Conservation (phyloP, 2,797 vertebrate genomes). For the Thaleichthys pacificus region DNA sequence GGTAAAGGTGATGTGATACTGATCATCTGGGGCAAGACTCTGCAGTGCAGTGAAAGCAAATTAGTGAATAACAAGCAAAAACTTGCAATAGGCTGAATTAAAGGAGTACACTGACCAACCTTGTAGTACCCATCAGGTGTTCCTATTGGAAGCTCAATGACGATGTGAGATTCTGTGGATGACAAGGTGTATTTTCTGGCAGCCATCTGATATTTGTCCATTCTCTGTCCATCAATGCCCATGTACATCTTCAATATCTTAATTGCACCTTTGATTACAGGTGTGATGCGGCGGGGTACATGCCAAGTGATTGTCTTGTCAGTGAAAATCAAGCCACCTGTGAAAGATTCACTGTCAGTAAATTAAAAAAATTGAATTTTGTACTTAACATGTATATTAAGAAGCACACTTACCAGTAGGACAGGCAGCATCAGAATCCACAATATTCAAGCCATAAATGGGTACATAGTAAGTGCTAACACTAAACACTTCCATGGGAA, state of each 20-base stretch:
- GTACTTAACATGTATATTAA: background rate
- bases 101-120: constrained; percentile 57
- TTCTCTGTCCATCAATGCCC: constrained; percentile 77
- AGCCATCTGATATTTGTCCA: constrained; percentile 71
- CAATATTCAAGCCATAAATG: constrained; percentile 60
- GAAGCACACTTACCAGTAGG: constrained; percentile 65
- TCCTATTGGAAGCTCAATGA: constrained; percentile 79
- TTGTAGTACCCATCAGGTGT: constrained; percentile 84
- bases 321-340: constrained; percentile 75
- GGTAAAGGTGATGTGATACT: constrained; percentile 69
- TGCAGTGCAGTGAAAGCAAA: constrained; percentile 31
- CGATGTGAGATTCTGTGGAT: constrained; percentile 59
- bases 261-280: constrained; percentile 53
- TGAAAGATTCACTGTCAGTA: too few species aligned
- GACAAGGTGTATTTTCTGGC: constrained; percentile 67
- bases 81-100: background rate
- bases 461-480: constrained; percentile 75
- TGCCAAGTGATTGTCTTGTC: constrained; percentile 79
- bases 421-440: constrained; percentile 77
- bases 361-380: background rate
- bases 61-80: background rate
- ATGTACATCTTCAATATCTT: constrained; percentile 70
- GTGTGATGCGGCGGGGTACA: constrained; percentile 73
- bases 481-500: constrained; percentile 77
- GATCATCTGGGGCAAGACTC: constrained; percentile 72